These are phyloP conservation scores for Trissoscelio sp. DNA, from an alignment of 2,888 invertebrate species.

Conservation along the genomic window DNA sequence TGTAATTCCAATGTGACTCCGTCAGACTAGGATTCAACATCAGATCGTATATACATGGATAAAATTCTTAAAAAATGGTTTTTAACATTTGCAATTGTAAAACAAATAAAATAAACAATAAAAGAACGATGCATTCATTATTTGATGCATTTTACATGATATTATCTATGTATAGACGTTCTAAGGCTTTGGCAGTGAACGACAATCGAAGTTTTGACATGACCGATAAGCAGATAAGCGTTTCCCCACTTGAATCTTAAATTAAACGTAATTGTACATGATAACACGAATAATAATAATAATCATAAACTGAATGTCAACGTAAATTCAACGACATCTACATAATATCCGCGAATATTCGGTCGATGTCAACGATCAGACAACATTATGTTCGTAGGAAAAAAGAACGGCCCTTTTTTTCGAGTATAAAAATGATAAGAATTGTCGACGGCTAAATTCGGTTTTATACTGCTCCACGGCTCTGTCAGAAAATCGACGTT, in stretches of 20 bases:
- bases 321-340: not conserved
- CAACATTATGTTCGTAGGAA: not conserved
- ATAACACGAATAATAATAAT: not conserved
- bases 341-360: not conserved
- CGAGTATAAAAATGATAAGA: constrained; percentile 1
- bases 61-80: constrained; percentile 29
- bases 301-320: not conserved
- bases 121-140: constrained; percentile 6
- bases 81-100: not conserved
- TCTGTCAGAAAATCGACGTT: constrained; percentile 58
- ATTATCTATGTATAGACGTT: constrained; percentile 82
- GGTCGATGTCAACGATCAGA: not conserved
- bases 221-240: constrained; percentile 69
- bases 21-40: constrained; percentile 82
- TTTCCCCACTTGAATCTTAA: constrained; percentile 35
- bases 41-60: constrained; percentile 81
- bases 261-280: constrained; percentile 19
- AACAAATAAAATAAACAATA: not conserved
- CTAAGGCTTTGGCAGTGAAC: constrained; percentile 84
- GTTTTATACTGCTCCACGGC: constrained; percentile 56
- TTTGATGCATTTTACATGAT: constrained; percentile 61
- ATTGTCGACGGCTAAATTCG: constrained; percentile 33
- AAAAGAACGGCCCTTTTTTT: not conserved
- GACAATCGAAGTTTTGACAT: constrained; percentile 78
- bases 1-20: constrained; percentile 75